Percentiles rank a stretch among this genome's conserved stretches.
Conservation (phyloP, 1,140 invertebrate species). For the Trigoniulus corallinus region DNA sequence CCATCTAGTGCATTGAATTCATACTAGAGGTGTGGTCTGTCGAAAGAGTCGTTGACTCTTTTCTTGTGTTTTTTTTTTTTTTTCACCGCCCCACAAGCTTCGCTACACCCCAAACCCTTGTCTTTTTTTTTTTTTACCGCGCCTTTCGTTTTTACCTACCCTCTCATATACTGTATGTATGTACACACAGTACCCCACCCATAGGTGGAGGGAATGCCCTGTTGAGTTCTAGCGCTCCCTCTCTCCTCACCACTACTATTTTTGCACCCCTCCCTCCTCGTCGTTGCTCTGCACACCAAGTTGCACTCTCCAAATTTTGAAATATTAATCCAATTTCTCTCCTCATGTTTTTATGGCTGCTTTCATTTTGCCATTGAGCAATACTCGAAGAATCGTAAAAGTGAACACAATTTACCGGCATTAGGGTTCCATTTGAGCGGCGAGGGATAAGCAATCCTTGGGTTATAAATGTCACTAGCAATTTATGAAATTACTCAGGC, state of each 20-base stretch:
- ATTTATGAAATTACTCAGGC: slow-evolving; percentile 5
- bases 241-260: not conserved
- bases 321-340: slow-evolving; percentile 4
- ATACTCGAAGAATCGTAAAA: slow-evolving; percentile 2
- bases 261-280: not conserved
- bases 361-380: not conserved
- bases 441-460: not conserved
- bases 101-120: too few relatives aligned
- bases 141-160: too few relatives aligned
- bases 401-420: slow-evolving; percentile 4
- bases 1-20: too few relatives aligned
- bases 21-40: too few relatives aligned
- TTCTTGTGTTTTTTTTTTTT: too few relatives aligned
- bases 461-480: slow-evolving; percentile 3
- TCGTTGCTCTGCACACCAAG: not conserved
- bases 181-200: too few relatives aligned
- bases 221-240: not conserved
- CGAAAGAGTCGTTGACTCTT: too few relatives aligned
- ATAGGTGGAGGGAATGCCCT: not conserved
- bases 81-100: too few relatives aligned
- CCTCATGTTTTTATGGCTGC: slow-evolving; percentile 3
- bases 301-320: not conserved
- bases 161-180: too few relatives aligned
- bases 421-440: slow-evolving; percentile 3
- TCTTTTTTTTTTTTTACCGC: too few relatives aligned